Evolutionary conservation across 2,797 vertebrate species (phyloP).

Genomic region (Fistularia tabacaria): DNA sequence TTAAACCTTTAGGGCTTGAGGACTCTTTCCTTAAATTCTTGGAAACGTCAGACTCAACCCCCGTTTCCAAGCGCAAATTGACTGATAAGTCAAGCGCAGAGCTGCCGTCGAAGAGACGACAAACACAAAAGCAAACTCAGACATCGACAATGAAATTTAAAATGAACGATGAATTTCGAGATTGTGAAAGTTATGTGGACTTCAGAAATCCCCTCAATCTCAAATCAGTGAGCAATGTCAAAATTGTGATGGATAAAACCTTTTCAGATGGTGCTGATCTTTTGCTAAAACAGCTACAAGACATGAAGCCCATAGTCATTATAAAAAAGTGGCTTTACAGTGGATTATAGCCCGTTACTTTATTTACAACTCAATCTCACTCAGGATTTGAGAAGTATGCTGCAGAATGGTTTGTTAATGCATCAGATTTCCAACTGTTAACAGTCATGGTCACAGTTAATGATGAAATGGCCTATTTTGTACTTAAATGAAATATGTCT

Average conservation of each 20-base stretch:
- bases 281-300: slow-evolving; percentile 94
- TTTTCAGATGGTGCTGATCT: slow-evolving; percentile 87
- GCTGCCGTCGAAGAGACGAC: slow-evolving; percentile 82
- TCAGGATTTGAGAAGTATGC: slow-evolving; percentile 85
- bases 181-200: slow-evolving; percentile 78
- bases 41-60: slow-evolving; percentile 87
- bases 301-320: slow-evolving; percentile 92
- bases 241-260: slow-evolving; percentile 92
- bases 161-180: slow-evolving; percentile 62
- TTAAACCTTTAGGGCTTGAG: slow-evolving; percentile 92
- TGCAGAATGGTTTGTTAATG: slow-evolving; percentile 76
- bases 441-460: slow-evolving; percentile 68
- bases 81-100: slow-evolving; percentile 73
- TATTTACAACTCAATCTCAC: slow-evolving; percentile 73
- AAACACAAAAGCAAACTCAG: slow-evolving; percentile 51
- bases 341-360: slow-evolving; percentile 69
- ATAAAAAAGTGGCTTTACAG: slow-evolving; percentile 84
- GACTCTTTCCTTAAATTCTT: slow-evolving; percentile 91
- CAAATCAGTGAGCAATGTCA: slow-evolving; percentile 86
- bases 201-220: slow-evolving; percentile 92
- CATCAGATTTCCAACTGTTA: slow-evolving; percentile 70
- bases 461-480: slow-evolving; percentile 70
- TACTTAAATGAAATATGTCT: slow-evolving; percentile 72
- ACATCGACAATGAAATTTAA: slow-evolving; percentile 58
- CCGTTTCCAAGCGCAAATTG: slow-evolving; percentile 84